A percentile compares a stretch with the other conserved stretches of the same genome.
Conservation (phyloP, 2,113 vertebrate species). For the Mobula birostris region DNA sequence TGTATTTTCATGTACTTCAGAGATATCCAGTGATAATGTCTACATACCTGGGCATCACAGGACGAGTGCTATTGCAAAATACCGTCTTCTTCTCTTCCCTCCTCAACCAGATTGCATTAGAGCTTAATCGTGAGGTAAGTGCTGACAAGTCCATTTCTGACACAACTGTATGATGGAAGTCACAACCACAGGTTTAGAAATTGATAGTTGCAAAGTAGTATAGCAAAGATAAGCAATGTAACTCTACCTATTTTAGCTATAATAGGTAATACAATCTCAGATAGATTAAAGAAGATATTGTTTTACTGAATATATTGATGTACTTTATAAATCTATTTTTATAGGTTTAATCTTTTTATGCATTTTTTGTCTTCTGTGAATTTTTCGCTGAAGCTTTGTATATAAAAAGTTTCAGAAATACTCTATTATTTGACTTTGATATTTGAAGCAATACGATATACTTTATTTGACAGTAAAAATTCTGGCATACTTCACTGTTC, state of each 20-base stretch:
- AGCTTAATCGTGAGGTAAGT: conserved; percentile 78
- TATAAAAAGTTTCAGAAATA: background rate
- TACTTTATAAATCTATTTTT: background rate
- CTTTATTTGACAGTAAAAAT: background rate
- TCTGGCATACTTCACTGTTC: background rate
- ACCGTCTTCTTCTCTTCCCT: conserved; percentile 82
- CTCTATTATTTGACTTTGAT: conserved; percentile 2
- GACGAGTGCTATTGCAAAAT: conserved; percentile 86
- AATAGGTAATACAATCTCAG: background rate
- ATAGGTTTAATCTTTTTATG: background rate
- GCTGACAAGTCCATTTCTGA: conserved; percentile 40
- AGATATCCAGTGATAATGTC: conserved; percentile 93
- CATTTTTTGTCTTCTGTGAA: background rate
- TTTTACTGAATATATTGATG: background rate
- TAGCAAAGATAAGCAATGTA: background rate
- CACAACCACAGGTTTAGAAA: background rate
- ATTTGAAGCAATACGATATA: background rate
- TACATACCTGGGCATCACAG: conserved; percentile 84
- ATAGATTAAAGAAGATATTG: background rate
- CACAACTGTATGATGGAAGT: background rate
- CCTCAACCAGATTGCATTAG: conserved; percentile 78
- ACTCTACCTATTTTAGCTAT: background rate
- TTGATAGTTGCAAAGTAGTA: background rate
- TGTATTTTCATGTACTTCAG: conserved; percentile 52
- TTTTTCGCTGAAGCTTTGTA: background rate